Base-by-base conservation (phyloP, 1,140 invertebrate species). In the Panulirus ornatus region DNA sequence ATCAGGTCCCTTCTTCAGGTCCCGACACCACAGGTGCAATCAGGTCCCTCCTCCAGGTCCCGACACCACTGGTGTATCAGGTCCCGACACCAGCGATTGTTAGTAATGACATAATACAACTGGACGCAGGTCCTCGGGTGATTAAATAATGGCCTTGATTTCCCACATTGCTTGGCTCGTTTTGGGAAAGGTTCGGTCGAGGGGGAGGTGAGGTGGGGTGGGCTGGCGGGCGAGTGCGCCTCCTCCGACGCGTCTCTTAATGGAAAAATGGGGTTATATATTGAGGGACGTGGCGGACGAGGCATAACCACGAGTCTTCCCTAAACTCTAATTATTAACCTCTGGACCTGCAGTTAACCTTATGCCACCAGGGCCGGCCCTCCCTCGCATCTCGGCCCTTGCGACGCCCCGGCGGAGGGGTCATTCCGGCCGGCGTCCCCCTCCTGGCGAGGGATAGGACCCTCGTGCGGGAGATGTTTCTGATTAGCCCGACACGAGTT, bases 401-500 rank as follows among this genome's bases (percentile, higher is more conserved):
- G 9, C 38, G 79, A 22, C 47, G n/a, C 22, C 16, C 1, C 40
- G 34, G 2, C 76, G 66, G 0, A 81, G 66, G 76, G 78, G 85
- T 58, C 16, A 47, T 14, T 14, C 38, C 51, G 54, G 19, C 44
- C 66, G 75, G n/a, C n/a, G n/a, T n/a, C n/a, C n/a, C n/a, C 89
- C n/a, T 1, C 22, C 40, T 19, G 0, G 47, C 44, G 34, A 66
- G 22, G 84, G 91, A 38, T 91, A 73, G 75, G 91, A 16, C 84
- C 38, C 36, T 87, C 30, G 54, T 36, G 71, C 66, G 44, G 47
- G 44, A 87, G 79, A 86, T 82, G 44, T 75, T 54, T 90, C 84
- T 92, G 91, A 92, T 92, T 92, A 89, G 84, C 63, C 40, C 42
- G 79, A 92, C 91, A 92, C 78, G 88, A 92, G 91, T 92, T 92